A percentile compares a stretch with the other conserved stretches of the same genome.
phyloP scores from a whole-genome alignment of 2,797 vertebrate species.

The Masticophis lateralis region DNA sequence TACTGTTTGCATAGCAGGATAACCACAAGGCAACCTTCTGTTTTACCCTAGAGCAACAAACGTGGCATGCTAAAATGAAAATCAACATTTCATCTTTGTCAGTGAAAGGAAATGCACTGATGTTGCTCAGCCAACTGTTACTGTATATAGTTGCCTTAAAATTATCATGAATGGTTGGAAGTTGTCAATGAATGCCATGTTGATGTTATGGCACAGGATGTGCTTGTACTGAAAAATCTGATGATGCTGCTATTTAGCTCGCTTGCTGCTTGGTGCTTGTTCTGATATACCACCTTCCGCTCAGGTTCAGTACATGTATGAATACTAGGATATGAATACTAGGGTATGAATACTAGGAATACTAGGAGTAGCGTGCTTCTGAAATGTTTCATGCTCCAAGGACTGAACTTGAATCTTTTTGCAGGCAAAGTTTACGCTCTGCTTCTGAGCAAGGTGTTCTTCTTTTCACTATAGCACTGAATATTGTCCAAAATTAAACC shows the following conservation, averaged over 20 bases:
- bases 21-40: constrained; percentile 13
- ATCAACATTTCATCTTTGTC: constrained; percentile 17
- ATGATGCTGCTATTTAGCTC: not conserved
- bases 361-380: not conserved
- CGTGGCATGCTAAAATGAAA: not conserved
- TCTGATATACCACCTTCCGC: not conserved
- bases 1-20: constrained; percentile 1
- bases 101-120: constrained; percentile 2
- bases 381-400: not conserved
- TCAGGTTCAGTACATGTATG: not conserved
- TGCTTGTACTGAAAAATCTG: not conserved
- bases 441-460: not conserved
- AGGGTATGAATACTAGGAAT: not conserved
- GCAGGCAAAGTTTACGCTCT: not conserved
- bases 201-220: not conserved
- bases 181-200: fast-evolving
- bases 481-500: not conserved
- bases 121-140: not conserved
- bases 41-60: not conserved
- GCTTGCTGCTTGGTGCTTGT: not conserved
- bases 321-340: not conserved
- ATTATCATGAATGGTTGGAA: not conserved
- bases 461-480: not conserved
- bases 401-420: not conserved
- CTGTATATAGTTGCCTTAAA: not conserved